Percentiles rank a stretch among this genome's conserved stretches.
Evolutionary conservation across 2,113 vertebrate species (phyloP).

Genomic region (Suncus etruscus): DNA sequence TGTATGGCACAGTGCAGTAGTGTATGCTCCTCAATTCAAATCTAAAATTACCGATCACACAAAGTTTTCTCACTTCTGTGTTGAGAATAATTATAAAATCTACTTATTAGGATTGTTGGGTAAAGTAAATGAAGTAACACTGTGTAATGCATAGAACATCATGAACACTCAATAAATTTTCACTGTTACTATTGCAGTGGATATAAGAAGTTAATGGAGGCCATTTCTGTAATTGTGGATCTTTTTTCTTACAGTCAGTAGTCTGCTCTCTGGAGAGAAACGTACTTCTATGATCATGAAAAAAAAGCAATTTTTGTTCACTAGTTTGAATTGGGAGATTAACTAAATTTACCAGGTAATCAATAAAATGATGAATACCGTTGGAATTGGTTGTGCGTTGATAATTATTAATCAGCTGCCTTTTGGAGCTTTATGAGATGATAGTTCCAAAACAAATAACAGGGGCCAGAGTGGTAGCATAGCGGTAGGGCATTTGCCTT

Average conservation of each 20-base stretch:
- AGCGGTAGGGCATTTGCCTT: no score
- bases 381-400: background rate
- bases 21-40: background rate
- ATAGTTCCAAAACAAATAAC: background rate
- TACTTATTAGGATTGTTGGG: background rate
- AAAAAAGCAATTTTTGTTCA: constrained; percentile 29
- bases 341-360: background rate
- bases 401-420: constrained; percentile 1
- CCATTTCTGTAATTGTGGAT: background rate
- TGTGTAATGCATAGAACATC: background rate
- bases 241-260: background rate
- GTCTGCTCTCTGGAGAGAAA: constrained; percentile 19
- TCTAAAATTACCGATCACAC: background rate
- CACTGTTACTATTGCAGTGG: background rate
- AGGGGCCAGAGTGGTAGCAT: no score
- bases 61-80: background rate
- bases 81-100: constrained; percentile 5
- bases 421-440: background rate
- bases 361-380: background rate
- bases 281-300: background rate
- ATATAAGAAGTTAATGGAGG: background rate
- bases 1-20: background rate
- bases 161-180: background rate
- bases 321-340: constrained; percentile 5
- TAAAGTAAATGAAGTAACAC: background rate